Percentiles rank a stretch among this genome's conserved stretches.
These are phyloP conservation scores for Cynocephalus volans DNA, from an alignment of 2,113 vertebrate genomes.

Conservation along the genomic window DNA sequence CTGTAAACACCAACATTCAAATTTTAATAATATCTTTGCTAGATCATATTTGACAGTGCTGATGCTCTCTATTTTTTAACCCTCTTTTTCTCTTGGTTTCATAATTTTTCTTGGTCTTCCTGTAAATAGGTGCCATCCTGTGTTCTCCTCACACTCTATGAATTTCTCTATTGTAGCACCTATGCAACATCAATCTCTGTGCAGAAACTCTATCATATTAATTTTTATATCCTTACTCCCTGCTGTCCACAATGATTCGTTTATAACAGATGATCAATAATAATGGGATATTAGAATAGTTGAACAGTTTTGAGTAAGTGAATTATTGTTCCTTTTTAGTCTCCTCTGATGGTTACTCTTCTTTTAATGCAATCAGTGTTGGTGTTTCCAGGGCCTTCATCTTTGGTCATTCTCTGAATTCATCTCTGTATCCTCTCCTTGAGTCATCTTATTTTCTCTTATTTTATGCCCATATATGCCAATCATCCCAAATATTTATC, in stretches of 20 bases:
- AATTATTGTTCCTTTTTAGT: not conserved
- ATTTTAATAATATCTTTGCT: slow-evolving; percentile 33
- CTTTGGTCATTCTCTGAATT: slow-evolving; percentile 28
- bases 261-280: not conserved
- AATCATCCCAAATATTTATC: not conserved
- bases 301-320: slow-evolving; percentile 8
- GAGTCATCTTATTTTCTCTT: not conserved
- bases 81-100: not conserved
- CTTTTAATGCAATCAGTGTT: not conserved
- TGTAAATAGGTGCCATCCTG: not conserved
- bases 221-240: not conserved
- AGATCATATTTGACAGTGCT: not conserved
- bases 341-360: not conserved
- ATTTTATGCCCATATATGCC: not conserved
- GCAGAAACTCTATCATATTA: not conserved
- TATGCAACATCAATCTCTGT: not conserved
- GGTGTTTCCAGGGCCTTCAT: not conserved
- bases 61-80: not conserved
- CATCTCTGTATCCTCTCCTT: not conserved
- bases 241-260: not conserved
- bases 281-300: not conserved
- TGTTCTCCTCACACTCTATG: not conserved
- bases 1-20: slow-evolving; percentile 3
- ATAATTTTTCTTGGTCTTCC: not conserved
- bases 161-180: not conserved